Percentiles rank a stretch among this genome's conserved stretches.
phyloP scores from a whole-genome alignment of 1,140 invertebrate species.

The Oryzaephilus surinamensis region DNA sequence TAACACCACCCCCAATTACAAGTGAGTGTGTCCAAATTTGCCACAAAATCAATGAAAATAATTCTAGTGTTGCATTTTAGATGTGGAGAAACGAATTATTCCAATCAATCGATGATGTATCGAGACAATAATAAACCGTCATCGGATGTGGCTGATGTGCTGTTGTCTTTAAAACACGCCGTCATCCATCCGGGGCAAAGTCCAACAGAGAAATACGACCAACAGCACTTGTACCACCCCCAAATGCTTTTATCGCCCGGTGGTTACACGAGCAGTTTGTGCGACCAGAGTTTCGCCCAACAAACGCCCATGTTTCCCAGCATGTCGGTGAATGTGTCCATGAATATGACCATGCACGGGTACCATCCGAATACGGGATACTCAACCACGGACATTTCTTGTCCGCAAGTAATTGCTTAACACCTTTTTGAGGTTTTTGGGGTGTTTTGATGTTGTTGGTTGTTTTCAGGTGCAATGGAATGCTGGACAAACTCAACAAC shows the following conservation, averaged over 20 bases:
- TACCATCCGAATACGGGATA: conserved; percentile 48
- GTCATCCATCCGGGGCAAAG: conserved; percentile 63
- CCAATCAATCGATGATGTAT: no score
- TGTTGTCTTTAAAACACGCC: conserved; percentile 76
- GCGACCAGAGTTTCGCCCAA: conserved; percentile 28
- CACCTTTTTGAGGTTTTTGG: not conserved
- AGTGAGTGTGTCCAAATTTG: conserved; percentile 40
- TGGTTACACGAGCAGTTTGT: conserved; percentile 22
- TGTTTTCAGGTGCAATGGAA: conserved; percentile 52
- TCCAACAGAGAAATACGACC: conserved; percentile 21
- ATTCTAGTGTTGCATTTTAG: no score
- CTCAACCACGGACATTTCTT: conserved; percentile 43
- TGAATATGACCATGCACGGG: conserved; percentile 96
- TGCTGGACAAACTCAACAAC: conserved; percentile 38
- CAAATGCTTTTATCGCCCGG: conserved; percentile 30
- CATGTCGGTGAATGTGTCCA: conserved; percentile 93
- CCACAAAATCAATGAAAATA: not conserved
- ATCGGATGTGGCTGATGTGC: conserved; percentile 66
- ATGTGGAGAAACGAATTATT: no score
- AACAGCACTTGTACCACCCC: conserved; percentile 26
- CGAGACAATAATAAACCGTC: conserved; percentile 26
- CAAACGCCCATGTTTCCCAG: conserved; percentile 59
- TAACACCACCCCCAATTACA: conserved; percentile 49
- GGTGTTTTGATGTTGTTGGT: not conserved
- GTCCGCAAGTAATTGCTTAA: conserved; percentile 46